A percentile compares a stretch with the other conserved stretches of the same genome.
phyloP scores from a whole-genome alignment of 2,888 invertebrate species.

The Aphelenchoides bicaudatus region DNA sequence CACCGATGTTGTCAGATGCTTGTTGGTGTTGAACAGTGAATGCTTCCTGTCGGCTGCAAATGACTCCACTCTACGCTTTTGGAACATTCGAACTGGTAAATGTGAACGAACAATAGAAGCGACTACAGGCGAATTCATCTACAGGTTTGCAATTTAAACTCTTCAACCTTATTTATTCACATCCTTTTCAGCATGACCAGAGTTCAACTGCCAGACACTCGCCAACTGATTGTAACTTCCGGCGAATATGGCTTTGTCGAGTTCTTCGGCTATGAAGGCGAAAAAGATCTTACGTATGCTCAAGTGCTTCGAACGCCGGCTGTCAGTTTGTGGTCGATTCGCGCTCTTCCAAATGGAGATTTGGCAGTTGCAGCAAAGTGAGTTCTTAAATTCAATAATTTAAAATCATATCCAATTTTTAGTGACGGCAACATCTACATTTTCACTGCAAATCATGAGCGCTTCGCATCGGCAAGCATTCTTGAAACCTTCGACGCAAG shows the following conservation, averaged over 20 bases:
- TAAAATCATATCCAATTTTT: no score
- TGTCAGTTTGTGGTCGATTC: slow-evolving; percentile 83
- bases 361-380: slow-evolving; percentile 78
- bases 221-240: slow-evolving; percentile 38
- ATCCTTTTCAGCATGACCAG: slow-evolving; percentile 23
- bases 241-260: slow-evolving; percentile 51
- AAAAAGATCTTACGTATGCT: slow-evolving; percentile 6
- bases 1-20: slow-evolving; percentile 81
- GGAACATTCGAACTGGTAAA: slow-evolving; percentile 76
- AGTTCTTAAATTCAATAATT: no score
- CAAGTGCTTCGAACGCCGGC: slow-evolving; percentile 72
- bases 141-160: no score
- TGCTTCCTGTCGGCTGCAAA: slow-evolving; percentile 85
- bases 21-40: slow-evolving; percentile 71
- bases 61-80: slow-evolving; percentile 80
- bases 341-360: slow-evolving; percentile 78
- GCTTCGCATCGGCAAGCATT: slow-evolving; percentile 66
- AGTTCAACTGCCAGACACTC: slow-evolving; percentile 4
- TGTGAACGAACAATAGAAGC: slow-evolving; percentile 30
- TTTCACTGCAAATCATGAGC: slow-evolving; percentile 73
- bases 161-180: no score
- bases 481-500: slow-evolving; percentile 71
- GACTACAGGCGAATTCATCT: slow-evolving; percentile 46
- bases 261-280: slow-evolving; percentile 35
- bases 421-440: slow-evolving; percentile 81